A percentile compares a stretch with the other conserved stretches of the same genome.
Evolutionary conservation across 2,113 vertebrate genomes (phyloP).

Genomic region (Menidia beryllina): DNA sequence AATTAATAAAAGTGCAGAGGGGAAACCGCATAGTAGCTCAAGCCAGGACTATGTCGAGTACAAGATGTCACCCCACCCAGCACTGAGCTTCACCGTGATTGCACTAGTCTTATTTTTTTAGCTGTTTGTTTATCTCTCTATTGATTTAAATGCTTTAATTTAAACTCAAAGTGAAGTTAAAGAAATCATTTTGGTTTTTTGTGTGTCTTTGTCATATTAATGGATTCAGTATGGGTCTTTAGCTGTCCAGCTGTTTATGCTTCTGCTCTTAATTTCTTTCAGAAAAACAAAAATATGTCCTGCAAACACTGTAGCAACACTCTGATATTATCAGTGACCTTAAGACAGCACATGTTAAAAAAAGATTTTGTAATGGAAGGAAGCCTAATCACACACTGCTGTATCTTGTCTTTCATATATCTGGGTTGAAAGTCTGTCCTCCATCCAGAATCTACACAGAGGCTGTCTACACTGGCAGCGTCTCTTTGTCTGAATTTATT

Average conservation of each 20-base stretch:
- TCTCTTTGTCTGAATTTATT: conserved; percentile 34
- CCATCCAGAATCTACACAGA: conserved; percentile 15
- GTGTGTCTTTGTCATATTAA: conserved; percentile 5
- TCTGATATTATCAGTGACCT: conserved; percentile 18
- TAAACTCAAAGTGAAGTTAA: neutral
- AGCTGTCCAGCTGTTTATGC: conserved; percentile 7
- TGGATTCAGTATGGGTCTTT: conserved; percentile 15
- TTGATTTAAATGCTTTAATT: neutral
- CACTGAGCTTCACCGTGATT: conserved; percentile 20
- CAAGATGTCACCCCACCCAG: conserved; percentile 62
- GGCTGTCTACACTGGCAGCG: conserved; percentile 24
- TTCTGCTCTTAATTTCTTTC: conserved; percentile 52
- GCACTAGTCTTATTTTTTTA: conserved; percentile 29
- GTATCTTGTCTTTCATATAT: conserved; percentile 19
- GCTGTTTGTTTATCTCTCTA: conserved; percentile 4
- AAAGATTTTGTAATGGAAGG: conserved; percentile 4
- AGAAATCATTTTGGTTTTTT: conserved; percentile 7
- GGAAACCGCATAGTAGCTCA: conserved; percentile 56
- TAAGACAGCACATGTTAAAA: conserved; percentile 30
- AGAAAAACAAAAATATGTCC: conserved; percentile 26
- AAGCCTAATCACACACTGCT: neutral
- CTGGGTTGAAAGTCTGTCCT: conserved; percentile 7
- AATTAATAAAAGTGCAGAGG: conserved; percentile 69
- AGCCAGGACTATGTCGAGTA: conserved; percentile 46
- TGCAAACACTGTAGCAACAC: conserved; percentile 34